Evolutionary conservation across 2,113 vertebrate genomes (phyloP), one percentile per base, ranked within the genome.

Genomic region (Cryptotis parvus): DNA sequence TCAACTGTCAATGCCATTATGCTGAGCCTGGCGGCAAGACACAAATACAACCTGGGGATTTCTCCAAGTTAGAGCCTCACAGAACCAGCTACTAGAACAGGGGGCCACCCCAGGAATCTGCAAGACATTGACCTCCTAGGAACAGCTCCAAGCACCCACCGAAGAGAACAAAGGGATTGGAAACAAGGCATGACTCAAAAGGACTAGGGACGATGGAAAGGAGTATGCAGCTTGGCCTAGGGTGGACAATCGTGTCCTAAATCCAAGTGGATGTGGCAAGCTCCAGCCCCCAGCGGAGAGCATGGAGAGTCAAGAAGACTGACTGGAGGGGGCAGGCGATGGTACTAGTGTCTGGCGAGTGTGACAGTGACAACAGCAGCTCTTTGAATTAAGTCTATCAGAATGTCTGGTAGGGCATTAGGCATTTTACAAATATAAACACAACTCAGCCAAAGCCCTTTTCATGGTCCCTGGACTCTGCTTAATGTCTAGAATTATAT

Each of bases 1-100:
- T 94, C 86, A 58, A 92, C 94, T 92, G 90, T 96, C 95, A 77
- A 84, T 86, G 90, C 92, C 95, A 88, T 96, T 94, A 91, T 31
- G 63, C 68, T 88, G 92, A 94, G 92, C 72, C 94, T 89, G 37
- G 77, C 39, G 0, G 83, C 84, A 74, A 90, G 95, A 90, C 87
- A 84, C 85, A 89, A 90, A 91, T 69, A 90, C 88, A 94, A 93
- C 88, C 93, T 87, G 86, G 90, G 80, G 93, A 84, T 91, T 94
- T 94, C 94, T 96, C 22, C 18, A 83, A 88, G 74, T 75, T 58
- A 9, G 41, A 79, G 77, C 41, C 55, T 86, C n/a, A 9, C 39
- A 63, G 90, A 91, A 91, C 79, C 45, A 75, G 22, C 26, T 88
- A 33, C 35, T 80, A 37, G 11, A 35, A 55, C 22, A 66, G 29